These are phyloP conservation scores for Metridium senile DNA, from an alignment of 92 coral and sea anemone genomes.

Conservation along the genomic window DNA sequence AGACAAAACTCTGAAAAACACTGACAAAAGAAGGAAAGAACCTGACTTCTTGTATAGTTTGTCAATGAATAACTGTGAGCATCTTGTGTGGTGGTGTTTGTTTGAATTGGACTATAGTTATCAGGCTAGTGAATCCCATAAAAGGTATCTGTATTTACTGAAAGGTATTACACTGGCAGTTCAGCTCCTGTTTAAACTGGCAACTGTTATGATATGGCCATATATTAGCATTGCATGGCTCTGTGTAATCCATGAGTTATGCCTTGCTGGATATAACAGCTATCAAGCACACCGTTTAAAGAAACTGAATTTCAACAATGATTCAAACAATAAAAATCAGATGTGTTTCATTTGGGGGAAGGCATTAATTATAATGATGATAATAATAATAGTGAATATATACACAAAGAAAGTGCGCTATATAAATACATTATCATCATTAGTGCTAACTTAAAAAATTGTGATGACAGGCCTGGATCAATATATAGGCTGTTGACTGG, in stretches of 20 bases:
- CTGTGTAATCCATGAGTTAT: neutral
- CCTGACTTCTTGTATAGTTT: neutral
- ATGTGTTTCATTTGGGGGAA: neutral
- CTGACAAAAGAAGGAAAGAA: neutral
- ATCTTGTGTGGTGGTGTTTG: neutral
- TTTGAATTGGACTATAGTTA: neutral
- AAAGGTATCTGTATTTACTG: too few relatives aligned
- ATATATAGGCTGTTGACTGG: too few relatives aligned
- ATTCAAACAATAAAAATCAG: neutral
- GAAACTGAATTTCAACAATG: neutral
- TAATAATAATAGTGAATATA: too few relatives aligned
- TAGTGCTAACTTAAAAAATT: too few relatives aligned
- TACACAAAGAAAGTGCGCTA: too few relatives aligned
- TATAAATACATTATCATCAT: too few relatives aligned
- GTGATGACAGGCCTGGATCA: too few relatives aligned
- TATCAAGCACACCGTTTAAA: neutral
- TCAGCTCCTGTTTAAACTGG: too few relatives aligned
- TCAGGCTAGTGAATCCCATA: neutral
- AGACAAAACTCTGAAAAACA: neutral
- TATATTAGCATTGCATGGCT: too few relatives aligned
- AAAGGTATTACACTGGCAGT: neutral
- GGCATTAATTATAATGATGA: neutral
- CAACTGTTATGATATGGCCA: too few relatives aligned
- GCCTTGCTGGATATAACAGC: neutral
- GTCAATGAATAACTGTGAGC: neutral